Evolutionary conservation across 2,888 invertebrate species (phyloP).

Genomic region (Galeruca laticollis): DNA sequence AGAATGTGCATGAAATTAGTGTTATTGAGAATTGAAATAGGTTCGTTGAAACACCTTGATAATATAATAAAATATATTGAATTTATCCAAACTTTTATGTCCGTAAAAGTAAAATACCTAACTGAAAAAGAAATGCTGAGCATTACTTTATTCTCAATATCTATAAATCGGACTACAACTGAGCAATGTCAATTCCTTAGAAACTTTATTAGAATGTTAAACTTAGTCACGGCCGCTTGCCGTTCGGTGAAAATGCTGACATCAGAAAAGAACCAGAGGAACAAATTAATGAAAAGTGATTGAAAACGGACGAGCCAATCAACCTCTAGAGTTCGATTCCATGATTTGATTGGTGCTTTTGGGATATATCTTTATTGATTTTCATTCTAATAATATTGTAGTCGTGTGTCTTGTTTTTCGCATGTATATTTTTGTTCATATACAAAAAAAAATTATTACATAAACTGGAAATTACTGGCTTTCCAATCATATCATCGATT

Average conservation of each 20-base stretch:
- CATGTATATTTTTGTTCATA: no score
- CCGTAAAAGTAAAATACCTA: no score
- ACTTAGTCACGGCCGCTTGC: background rate
- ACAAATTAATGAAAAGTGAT: conserved; percentile 26
- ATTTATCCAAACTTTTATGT: background rate
- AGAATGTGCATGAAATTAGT: no score
- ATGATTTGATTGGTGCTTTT: conserved; percentile 28
- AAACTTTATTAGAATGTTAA: conserved; percentile 36
- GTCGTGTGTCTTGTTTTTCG: background rate
- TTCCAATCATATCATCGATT: no score
- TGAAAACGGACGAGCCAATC: conserved; percentile 32
- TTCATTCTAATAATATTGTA: background rate
- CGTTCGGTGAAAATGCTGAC: conserved; percentile 28
- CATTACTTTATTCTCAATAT: background rate
- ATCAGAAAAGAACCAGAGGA: conserved; percentile 19
- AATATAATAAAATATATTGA: no score
- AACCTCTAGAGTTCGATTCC: conserved; percentile 25
- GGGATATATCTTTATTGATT: conserved; percentile 45
- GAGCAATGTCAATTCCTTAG: conserved; percentile 20
- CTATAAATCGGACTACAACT: background rate
- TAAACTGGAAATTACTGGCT: no score
- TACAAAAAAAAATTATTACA: no score
- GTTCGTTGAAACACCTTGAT: no score
- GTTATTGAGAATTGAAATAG: no score
- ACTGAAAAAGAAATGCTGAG: background rate